phyloP scores from a whole-genome alignment of 2,113 vertebrate genomes.

The Riparia riparia region DNA sequence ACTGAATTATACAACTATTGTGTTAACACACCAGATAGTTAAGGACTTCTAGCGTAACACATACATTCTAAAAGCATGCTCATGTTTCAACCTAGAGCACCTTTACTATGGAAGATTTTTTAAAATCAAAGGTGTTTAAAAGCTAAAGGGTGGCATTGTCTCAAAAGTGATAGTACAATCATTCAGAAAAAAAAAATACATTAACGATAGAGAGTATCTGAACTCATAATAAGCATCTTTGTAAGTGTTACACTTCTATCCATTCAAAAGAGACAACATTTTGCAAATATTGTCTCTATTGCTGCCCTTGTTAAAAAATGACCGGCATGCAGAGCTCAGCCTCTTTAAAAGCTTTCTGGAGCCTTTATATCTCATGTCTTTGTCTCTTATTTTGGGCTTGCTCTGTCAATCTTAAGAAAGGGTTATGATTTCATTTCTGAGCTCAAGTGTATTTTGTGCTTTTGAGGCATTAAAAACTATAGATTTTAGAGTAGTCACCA shows the following conservation, averaged over 20 bases:
- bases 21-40: not conserved
- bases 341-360: not conserved
- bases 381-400: not conserved
- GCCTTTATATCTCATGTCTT: not conserved
- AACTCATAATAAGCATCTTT: not conserved
- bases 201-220: conserved; percentile 3
- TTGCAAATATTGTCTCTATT: not conserved
- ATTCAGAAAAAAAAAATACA: not conserved
- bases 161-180: not conserved
- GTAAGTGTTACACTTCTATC: not conserved
- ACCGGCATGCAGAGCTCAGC: not conserved
- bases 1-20: not conserved
- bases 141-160: not conserved
- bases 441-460: not conserved
- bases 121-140: conserved; percentile 6
- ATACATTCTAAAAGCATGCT: not conserved
- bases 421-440: not conserved
- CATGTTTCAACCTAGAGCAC: not conserved
- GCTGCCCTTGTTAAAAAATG: not conserved
- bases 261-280: not conserved
- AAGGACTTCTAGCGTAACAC: not conserved
- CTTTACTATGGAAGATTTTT: conserved; percentile 6
- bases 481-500: not conserved
- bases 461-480: not conserved
- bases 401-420: not conserved